phyloP scores from a whole-genome alignment of 2,797 vertebrate genomes.

The Macroramphosus scolopax region DNA sequence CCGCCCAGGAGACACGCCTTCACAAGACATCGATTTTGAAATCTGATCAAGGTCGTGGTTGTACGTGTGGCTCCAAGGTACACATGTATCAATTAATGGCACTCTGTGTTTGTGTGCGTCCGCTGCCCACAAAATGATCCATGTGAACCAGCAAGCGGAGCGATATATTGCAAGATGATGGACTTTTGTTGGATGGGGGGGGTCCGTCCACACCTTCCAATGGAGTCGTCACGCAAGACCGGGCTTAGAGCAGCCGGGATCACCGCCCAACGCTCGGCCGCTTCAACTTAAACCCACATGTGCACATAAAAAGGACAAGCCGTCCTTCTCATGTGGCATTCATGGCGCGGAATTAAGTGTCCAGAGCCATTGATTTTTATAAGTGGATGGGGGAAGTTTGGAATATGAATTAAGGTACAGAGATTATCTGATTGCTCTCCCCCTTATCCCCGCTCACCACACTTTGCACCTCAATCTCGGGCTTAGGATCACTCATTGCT shows the following conservation, averaged over 20 bases:
- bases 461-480: conserved; percentile 26
- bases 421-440: conserved; percentile 29
- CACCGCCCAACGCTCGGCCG: conserved; percentile 8
- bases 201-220: conserved; percentile 35
- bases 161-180: conserved; percentile 38
- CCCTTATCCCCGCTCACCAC: conserved; percentile 1
- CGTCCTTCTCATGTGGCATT: conserved; percentile 38
- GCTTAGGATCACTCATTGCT: conserved; percentile 41
- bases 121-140: conserved; percentile 24
- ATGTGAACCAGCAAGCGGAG: conserved; percentile 7
- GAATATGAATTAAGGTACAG: conserved; percentile 45
- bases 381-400: conserved; percentile 27
- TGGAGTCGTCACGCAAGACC: conserved; percentile 52
- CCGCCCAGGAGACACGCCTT: conserved; percentile 19
- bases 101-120: too few species aligned
- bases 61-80: conserved; percentile 1
- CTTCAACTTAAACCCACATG: conserved; percentile 33
- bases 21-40: conserved; percentile 45
- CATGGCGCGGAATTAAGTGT: conserved; percentile 44
- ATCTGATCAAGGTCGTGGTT: conserved; percentile 42
- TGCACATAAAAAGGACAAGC: conserved; percentile 22
- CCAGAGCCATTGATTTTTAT: conserved; percentile 44
- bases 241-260: conserved; percentile 19
- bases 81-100: conserved; percentile 30
- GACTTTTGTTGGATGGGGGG: conserved; percentile 31